Conservation (phyloP, 2,888 invertebrate genomes). For the Hyles lineata region DNA sequence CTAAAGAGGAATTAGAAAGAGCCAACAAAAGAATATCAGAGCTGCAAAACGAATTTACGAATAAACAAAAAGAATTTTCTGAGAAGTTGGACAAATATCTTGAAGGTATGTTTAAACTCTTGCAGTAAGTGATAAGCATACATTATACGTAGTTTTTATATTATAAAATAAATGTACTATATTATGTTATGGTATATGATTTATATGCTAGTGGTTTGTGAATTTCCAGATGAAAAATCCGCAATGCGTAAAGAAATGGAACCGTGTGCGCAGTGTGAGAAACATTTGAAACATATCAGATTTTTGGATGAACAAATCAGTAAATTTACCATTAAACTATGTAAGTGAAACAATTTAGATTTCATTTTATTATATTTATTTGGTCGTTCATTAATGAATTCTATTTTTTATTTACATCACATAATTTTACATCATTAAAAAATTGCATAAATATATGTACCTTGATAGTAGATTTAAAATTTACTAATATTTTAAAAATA, state of each 20-base stretch:
- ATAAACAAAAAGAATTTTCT: constrained; percentile 81
- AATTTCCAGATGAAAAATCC: constrained; percentile 70
- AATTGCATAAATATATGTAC: no score
- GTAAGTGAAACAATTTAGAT: constrained; percentile 50
- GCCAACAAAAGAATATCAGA: constrained; percentile 85
- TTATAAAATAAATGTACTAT: no score
- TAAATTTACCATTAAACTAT: constrained; percentile 69
- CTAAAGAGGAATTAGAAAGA: constrained; percentile 82
- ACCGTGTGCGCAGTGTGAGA: constrained; percentile 72
- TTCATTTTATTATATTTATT: background rate
- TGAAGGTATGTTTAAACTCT: constrained; percentile 55
- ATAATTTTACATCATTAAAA: no score
- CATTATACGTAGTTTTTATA: no score
- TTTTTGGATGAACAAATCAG: constrained; percentile 71
- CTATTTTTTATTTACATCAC: no score
- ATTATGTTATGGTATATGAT: background rate
- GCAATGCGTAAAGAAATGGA: constrained; percentile 75
- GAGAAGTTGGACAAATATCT: constrained; percentile 74
- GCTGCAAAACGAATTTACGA: constrained; percentile 80
- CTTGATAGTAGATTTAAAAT: no score
- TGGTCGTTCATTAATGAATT: background rate
- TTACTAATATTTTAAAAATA: no score
- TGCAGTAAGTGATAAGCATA: no score
- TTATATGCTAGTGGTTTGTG: constrained; percentile 13
- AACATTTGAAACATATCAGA: constrained; percentile 67